Percentiles rank a stretch among this genome's conserved stretches.
phyloP scores from a whole-genome alignment of 2,113 vertebrate species.

The Accipiter cooperii region DNA sequence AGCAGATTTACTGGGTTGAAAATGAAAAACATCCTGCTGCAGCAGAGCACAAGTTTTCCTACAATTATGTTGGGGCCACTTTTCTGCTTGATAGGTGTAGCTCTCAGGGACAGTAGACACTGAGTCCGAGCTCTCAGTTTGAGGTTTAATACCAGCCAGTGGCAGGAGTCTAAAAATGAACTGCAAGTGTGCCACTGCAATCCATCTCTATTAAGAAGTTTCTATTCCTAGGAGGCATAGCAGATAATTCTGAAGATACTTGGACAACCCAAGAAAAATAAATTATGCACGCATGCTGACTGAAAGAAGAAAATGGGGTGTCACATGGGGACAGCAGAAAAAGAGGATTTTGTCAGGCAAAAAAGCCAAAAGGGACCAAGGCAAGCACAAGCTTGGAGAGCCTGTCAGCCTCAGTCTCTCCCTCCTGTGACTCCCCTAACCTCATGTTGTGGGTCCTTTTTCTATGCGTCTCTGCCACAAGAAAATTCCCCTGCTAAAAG shows the following conservation, averaged over 20 bases:
- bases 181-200: not conserved
- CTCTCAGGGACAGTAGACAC: not conserved
- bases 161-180: not conserved
- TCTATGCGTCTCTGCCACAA: not conserved
- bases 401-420: not conserved
- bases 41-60: not conserved
- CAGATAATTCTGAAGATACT: not conserved
- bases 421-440: not conserved
- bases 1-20: not conserved
- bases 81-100: not conserved
- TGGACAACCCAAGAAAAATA: not conserved
- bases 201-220: not conserved
- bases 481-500: not conserved
- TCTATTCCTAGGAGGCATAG: not conserved
- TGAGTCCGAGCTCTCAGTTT: not conserved
- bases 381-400: not conserved
- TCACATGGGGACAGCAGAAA: not conserved
- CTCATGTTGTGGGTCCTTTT: no score
- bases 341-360: not conserved
- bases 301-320: not conserved
- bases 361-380: not conserved
- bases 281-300: not conserved
- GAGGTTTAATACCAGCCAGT: not conserved
- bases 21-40: not conserved
- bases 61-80: no score